Base-by-base conservation (phyloP, 2,888 invertebrate species). In the Sesia bembeciformis region DNA sequence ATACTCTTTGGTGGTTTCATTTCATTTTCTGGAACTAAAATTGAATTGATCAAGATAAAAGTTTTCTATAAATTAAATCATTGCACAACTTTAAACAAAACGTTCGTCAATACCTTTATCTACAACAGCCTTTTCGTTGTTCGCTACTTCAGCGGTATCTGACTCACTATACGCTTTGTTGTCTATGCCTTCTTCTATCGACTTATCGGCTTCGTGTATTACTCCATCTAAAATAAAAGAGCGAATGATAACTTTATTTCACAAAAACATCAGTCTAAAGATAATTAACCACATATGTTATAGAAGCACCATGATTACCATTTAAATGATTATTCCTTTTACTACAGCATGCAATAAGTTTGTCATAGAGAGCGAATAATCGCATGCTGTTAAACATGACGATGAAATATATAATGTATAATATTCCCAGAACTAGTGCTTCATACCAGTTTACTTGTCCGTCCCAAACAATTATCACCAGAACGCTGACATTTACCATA, bases 381-480 rank as follows among this genome's bases (percentile, higher is more conserved):
- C 90, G 88, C 55, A 85, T 80, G 65, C 93, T 94, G 67, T 93
- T 92, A 72, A 95, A 94, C 86, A 96, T 93, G 0, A 95, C 65
- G 5, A 92, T 62, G 76, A 95, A 94, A 80, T 97, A 97, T 3
- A 92, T 63, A 49, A 94, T 74, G 68, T 97, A 95, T n/a, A 96
- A 83, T 0, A 93, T 74, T 61, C 95, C 91, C 58, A 97, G 91
- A 0, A 93, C 78, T 51, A 93, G 66, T 0, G 95, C 94, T 76
- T 97, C 97, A 67, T 92, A 93, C 94, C 96, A 97, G 58, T 91
- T 92, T 40, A 98, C 92, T 55, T 84, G 80, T 3, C 94, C 94
- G 65, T 97, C 97, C 92, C 94, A 94, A 40, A 96, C 93, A 52
- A 97, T 91, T 1, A 86, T 66, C 0, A 96, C 92, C 40, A 97